These are phyloP conservation scores for Coregonus sp. DNA, from an alignment of 2,797 vertebrate genomes.

Conservation along the genomic window DNA sequence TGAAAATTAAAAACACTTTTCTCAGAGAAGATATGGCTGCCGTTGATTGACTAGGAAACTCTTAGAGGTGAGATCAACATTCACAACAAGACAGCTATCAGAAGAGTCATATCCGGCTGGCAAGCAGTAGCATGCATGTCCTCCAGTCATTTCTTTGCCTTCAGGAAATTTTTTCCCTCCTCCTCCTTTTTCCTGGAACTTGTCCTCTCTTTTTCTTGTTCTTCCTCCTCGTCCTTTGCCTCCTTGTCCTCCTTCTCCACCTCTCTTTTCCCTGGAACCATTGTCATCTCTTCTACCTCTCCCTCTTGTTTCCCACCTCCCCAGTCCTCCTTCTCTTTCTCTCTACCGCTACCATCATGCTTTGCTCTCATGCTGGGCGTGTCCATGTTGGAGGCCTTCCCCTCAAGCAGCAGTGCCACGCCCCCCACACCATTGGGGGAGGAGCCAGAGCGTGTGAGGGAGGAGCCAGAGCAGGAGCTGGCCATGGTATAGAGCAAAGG, in stretches of 20 bases:
- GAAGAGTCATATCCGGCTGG: neutral
- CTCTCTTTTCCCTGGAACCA: constrained; percentile 18
- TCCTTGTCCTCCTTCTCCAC: neutral
- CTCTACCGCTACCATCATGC: constrained; percentile 12
- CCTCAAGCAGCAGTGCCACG: constrained; percentile 67
- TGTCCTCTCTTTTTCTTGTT: too few relatives aligned
- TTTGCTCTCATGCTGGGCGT: neutral
- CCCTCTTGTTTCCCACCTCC: neutral
- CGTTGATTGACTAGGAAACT: neutral
- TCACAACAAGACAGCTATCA: neutral
- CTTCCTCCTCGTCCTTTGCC: too few relatives aligned
- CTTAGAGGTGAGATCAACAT: neutral
- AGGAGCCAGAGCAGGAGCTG: constrained; percentile 23
- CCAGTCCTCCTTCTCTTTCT: neutral
- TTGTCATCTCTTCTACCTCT: neutral
- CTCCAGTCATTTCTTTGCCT: neutral
- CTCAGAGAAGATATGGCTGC: neutral
- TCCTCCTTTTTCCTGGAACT: neutral
- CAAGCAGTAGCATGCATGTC: neutral
- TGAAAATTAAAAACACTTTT: neutral
- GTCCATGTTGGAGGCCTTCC: constrained; percentile 16
- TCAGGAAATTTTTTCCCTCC: neutral
- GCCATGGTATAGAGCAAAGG: constrained; percentile 70
- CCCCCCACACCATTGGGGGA: constrained; percentile 31
- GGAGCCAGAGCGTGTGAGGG: too few relatives aligned